Evolutionary conservation across 2,888 invertebrate species (phyloP), one percentile per base, ranked within the genome.

Genomic region (Aplocera efformata): DNA sequence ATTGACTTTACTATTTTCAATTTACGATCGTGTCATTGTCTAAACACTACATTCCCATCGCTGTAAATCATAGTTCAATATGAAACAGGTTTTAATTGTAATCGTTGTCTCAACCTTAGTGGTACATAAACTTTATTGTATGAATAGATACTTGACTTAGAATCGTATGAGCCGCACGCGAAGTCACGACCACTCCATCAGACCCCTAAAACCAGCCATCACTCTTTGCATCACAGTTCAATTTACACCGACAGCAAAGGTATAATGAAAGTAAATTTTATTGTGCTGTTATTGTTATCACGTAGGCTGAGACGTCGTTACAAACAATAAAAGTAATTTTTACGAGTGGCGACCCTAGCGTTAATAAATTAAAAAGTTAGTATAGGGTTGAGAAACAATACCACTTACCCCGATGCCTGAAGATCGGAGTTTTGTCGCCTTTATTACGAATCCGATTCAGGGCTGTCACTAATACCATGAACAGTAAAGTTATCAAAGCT

Each of bases 311-410:
- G 78, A 79, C 73, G 86, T 85, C 86, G 83, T 86, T 84, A 84
- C 79, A 72, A 77, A 88, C 84, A 85, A 86, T 85, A 86, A 86
- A 88, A 82, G 84, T 86, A 85, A 85, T 86, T 88, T 86, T 88
- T 86, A 88, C 78, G 82, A 83, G 75, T 67, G 63, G 76, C 75
- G 81, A 82, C 85, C 86, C 86, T 78, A 17, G 71, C 65, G 75
- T 78, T 85, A 83, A 88, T 88, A 88, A 86, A 88, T 88, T 85
- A 80, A 79, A 84, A 84, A 84, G 80, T 82, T 78, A 46, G 53
- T 67, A 60, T 76, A 75, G 79, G 81, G 80, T 65, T 67, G 68
- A 63, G 73, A 82, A 79, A 85, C 85, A 86, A 86, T 74, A 54
- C 67, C 72, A 81, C 79, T 84, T 83, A 79, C 82, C 79, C 76